Conservation (phyloP, 2,888 invertebrate genomes). For the Tipula lateralis region DNA sequence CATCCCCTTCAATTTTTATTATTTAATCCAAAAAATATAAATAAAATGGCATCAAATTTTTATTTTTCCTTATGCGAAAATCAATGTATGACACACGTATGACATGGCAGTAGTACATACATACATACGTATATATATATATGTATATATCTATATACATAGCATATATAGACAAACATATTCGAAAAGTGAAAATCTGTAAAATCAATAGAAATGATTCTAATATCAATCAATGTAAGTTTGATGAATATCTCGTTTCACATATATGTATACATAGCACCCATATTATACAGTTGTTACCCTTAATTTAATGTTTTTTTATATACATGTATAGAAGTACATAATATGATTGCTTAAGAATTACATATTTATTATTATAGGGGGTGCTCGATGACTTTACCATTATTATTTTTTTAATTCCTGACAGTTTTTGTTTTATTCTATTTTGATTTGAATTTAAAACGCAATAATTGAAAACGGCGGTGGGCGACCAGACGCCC, state of each 20-base stretch:
- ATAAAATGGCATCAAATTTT: slow-evolving; percentile 19
- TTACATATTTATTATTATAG: neutral
- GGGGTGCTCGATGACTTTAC: neutral
- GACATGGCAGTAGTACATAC: neutral
- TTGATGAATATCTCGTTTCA: slow-evolving; percentile 11
- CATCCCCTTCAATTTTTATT: slow-evolving; percentile 24
- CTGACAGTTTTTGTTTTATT: neutral
- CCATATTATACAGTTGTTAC: slow-evolving; percentile 19
- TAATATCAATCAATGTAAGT: slow-evolving; percentile 24
- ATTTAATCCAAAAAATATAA: slow-evolving; percentile 11
- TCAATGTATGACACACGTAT: slow-evolving; percentile 19
- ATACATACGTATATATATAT: neutral
- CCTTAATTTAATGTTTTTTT: neutral
- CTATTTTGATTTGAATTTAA: neutral
- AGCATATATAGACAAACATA: neutral
- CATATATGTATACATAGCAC: neutral
- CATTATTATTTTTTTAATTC: neutral
- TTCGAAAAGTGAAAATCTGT: slow-evolving; percentile 1
- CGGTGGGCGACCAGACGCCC: neutral
- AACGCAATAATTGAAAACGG: neutral
- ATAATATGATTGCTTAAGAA: slow-evolving; percentile 8
- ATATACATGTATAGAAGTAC: neutral
- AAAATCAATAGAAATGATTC: slow-evolving; percentile 19
- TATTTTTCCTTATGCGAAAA: neutral
- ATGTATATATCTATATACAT: too few species aligned